Evolutionary conservation across 2,113 vertebrate genomes (phyloP).

Genomic region (Myotis yumanensis): DNA sequence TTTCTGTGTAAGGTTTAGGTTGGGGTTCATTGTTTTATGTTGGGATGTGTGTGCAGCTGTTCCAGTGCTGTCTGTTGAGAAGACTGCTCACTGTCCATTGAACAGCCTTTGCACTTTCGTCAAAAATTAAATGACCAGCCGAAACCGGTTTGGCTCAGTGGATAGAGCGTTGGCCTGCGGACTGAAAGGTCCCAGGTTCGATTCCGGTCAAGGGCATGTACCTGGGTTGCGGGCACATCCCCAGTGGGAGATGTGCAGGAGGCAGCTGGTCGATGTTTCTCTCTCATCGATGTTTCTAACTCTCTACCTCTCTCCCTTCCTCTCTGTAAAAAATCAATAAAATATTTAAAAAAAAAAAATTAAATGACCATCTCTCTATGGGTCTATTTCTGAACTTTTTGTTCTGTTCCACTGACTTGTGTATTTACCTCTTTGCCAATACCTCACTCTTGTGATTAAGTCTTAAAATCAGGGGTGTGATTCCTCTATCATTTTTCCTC

Average conservation of each 20-base stretch:
- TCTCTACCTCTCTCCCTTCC: too few species aligned
- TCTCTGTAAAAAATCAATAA: too few species aligned
- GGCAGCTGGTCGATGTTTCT: too few species aligned
- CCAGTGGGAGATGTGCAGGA: too few species aligned
- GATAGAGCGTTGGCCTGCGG: too few species aligned
- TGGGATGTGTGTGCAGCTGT: neutral
- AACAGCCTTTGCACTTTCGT: neutral
- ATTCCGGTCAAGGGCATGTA: too few species aligned
- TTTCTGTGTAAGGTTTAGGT: neutral
- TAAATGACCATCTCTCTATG: neutral
- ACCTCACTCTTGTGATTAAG: neutral
- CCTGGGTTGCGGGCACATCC: too few species aligned
- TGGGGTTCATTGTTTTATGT: neutral
- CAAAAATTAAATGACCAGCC: neutral
- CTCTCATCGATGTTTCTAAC: too few species aligned
- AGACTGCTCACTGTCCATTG: neutral
- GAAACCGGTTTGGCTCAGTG: too few species aligned
- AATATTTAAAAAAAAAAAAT: too few species aligned
- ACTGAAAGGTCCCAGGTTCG: too few species aligned
- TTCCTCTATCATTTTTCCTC: neutral
- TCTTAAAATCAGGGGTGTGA: neutral
- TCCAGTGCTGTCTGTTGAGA: neutral
- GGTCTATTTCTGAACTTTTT: neutral
- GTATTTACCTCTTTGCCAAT: neutral
- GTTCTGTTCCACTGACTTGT: neutral